A percentile compares a stretch with the other conserved stretches of the same genome.
Evolutionary conservation across 2,113 vertebrate genomes (phyloP).

Genomic region (Percopsis transmontana): DNA sequence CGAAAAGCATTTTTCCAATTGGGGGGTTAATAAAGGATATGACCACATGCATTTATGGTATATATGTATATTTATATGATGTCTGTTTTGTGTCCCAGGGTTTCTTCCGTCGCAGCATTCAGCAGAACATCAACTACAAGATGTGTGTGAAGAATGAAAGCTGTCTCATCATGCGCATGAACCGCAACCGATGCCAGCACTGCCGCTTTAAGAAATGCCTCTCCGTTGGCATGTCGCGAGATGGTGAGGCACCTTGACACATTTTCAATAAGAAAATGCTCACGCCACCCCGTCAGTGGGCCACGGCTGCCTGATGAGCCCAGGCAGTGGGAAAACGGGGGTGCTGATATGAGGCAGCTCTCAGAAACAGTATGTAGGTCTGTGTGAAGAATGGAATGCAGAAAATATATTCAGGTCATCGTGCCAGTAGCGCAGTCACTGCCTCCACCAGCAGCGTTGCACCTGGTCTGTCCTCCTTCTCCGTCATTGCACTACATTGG

Average conservation of each 20-base stretch:
- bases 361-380: slow-evolving; percentile 51
- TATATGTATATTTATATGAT: too few species aligned
- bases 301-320: slow-evolving; percentile 54
- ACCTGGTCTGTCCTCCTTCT: slow-evolving; percentile 32
- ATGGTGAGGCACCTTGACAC: slow-evolving; percentile 75
- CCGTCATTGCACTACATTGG: slow-evolving; percentile 21
- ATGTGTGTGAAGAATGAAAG: slow-evolving; percentile 84
- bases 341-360: slow-evolving; percentile 19
- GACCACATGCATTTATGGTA: too few species aligned
- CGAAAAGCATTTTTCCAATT: too few species aligned
- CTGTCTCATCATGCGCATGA: slow-evolving; percentile 84
- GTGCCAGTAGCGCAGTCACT: slow-evolving; percentile 62
- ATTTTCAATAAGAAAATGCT: slow-evolving; percentile 24
- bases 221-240: slow-evolving; percentile 83
- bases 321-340: slow-evolving; percentile 37
- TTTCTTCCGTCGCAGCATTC: slow-evolving; percentile 84
- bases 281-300: slow-evolving; percentile 21
- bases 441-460: slow-evolving; percentile 37
- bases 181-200: slow-evolving; percentile 83
- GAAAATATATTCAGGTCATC: slow-evolving; percentile 66
- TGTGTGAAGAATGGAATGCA: slow-evolving; percentile 56
- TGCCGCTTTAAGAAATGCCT: slow-evolving; percentile 85
- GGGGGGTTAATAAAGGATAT: too few species aligned
- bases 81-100: slow-evolving; percentile 64
- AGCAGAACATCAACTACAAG: slow-evolving; percentile 85